phyloP scores from a whole-genome alignment of 2,113 vertebrate genomes.

The Catharus minimus region DNA sequence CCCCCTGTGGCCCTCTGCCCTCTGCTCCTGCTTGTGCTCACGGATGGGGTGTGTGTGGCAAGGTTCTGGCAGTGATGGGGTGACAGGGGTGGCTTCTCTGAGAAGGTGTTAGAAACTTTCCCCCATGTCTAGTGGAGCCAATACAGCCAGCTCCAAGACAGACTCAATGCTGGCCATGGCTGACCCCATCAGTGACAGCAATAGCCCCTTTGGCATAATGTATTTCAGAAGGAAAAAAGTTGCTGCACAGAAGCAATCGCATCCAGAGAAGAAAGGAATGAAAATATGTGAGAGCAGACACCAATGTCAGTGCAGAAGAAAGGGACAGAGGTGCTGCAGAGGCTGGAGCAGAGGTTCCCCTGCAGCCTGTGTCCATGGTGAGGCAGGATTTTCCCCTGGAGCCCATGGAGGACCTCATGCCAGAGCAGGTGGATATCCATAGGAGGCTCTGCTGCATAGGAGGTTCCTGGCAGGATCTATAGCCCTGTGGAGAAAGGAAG shows the following conservation, averaged over 20 bases:
- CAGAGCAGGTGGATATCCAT: neutral
- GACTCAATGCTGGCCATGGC: neutral
- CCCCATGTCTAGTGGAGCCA: neutral
- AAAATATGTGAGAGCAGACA: neutral
- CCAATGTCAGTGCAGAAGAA: neutral
- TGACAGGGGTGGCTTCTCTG: neutral
- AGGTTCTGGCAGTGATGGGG: neutral
- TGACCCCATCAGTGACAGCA: neutral
- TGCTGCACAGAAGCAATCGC: neutral
- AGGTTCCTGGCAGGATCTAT: neutral
- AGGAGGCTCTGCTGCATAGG: neutral
- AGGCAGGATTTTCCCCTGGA: neutral
- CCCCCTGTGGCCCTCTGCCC: neutral
- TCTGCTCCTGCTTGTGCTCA: accelerated
- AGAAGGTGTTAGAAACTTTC: neutral
- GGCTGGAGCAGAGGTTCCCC: neutral
- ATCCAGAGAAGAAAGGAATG: neutral
- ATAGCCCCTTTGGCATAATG: neutral
- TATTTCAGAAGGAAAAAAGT: neutral
- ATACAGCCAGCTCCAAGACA: neutral
- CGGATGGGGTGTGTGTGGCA: neutral
- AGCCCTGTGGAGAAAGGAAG: too few relatives aligned
- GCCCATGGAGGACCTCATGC: accelerated
- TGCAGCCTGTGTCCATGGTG: accelerated
- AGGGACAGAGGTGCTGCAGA: neutral